Evolutionary conservation across 2,797 vertebrate species (phyloP).

Genomic region (Catostomus latipinnis): DNA sequence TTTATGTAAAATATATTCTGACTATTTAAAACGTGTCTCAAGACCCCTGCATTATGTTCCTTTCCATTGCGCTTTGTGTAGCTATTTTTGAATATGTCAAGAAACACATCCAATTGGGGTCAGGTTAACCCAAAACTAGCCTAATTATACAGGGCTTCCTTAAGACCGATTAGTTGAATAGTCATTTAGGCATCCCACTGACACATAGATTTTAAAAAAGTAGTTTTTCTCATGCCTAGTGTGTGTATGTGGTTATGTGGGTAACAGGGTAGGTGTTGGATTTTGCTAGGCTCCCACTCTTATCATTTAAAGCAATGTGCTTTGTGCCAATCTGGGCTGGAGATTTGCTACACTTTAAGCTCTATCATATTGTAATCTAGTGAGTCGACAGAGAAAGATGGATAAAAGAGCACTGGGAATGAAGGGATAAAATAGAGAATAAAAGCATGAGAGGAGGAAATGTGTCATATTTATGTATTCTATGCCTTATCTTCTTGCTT

Average conservation of each 20-base stretch:
- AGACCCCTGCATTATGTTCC: no score
- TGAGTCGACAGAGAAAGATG: conserved; percentile 34
- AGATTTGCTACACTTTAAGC: conserved; percentile 54
- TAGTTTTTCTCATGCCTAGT: neutral
- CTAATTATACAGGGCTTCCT: no score
- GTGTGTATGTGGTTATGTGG: conserved; percentile 25
- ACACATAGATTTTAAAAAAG: no score
- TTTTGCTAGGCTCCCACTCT: conserved; percentile 18
- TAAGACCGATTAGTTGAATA: no score
- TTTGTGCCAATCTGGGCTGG: conserved; percentile 45
- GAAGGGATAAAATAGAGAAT: conserved; percentile 32
- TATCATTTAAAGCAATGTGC: conserved; percentile 34
- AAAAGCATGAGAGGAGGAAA: conserved; percentile 20
- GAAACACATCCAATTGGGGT: no score
- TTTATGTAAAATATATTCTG: no score
- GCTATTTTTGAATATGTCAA: no score
- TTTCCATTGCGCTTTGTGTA: no score
- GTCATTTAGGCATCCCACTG: no score
- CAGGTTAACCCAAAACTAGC: no score
- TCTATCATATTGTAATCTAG: conserved; percentile 47
- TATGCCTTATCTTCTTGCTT: conserved; percentile 13
- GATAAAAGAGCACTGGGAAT: conserved; percentile 39
- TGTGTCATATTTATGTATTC: conserved; percentile 39
- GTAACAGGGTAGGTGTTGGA: conserved; percentile 33
- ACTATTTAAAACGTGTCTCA: no score